phyloP scores from a whole-genome alignment of 2,797 vertebrate genomes.

The Coilia nasus region DNA sequence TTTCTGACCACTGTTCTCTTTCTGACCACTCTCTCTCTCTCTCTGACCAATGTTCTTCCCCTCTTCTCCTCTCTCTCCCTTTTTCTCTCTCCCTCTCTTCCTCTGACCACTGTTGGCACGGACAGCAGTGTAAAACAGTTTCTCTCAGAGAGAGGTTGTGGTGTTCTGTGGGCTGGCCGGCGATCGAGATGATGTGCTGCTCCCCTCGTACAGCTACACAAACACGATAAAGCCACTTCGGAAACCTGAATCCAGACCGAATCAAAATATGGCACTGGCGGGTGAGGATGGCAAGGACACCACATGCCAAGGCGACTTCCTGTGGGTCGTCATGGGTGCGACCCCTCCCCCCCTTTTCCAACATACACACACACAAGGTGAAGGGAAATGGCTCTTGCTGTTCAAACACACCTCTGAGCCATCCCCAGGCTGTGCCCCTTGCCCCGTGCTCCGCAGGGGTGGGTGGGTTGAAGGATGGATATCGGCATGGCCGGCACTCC shows the following conservation, averaged over 20 bases:
- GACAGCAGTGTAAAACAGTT: background rate
- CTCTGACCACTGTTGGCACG: background rate
- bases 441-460: background rate
- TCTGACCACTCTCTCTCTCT: slow-evolving; percentile 14
- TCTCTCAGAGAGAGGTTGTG: background rate
- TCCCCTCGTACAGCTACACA: slow-evolving; percentile 32
- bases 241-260: slow-evolving; percentile 35
- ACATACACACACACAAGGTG: slow-evolving; percentile 32
- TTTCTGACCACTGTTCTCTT: no score
- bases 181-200: background rate
- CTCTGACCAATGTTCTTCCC: background rate
- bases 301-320: slow-evolving; percentile 26
- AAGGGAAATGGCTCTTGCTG: slow-evolving; percentile 46
- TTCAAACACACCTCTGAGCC: slow-evolving; percentile 42
- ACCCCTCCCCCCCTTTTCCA: background rate
- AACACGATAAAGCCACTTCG: slow-evolving; percentile 44
- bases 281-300: background rate
- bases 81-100: background rate
- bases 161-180: background rate
- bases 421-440: slow-evolving; percentile 29
- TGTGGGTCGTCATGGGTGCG: background rate
- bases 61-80: background rate
- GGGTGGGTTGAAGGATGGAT: no score
- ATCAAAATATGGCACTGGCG: slow-evolving; percentile 39
- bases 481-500: background rate